A percentile compares a stretch with the other conserved stretches of the same genome.
Conservation (phyloP, 2,113 vertebrate genomes). For the Cranoglanis bouderius region DNA sequence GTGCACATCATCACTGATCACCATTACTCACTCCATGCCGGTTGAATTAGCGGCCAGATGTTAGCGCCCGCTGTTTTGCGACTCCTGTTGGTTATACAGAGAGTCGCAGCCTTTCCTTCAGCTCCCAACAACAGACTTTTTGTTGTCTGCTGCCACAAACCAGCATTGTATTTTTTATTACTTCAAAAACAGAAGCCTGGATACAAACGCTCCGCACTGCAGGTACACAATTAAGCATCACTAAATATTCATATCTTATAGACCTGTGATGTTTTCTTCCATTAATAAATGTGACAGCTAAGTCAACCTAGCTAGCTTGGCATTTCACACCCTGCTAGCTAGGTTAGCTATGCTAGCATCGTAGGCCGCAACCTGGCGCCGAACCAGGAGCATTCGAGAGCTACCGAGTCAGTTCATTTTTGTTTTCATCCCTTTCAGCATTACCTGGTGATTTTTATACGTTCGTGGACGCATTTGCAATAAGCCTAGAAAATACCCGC, state of each 20-base stretch:
- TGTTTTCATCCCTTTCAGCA: neutral
- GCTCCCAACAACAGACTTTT: conserved; percentile 51
- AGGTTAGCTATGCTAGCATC: neutral
- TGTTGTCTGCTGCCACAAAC: conserved; percentile 52
- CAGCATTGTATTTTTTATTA: conserved; percentile 9
- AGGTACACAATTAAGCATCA: conserved; percentile 47
- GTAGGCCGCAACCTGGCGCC: conserved; percentile 57
- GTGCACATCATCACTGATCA: neutral
- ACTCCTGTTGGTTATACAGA: conserved; percentile 56
- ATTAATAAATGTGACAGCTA: neutral
- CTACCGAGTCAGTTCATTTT: neutral
- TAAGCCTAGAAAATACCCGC: no score
- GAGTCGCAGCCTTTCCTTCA: conserved; percentile 52
- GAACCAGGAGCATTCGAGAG: conserved; percentile 49
- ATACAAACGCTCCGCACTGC: conserved; percentile 42
- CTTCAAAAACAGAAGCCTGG: conserved; percentile 33
- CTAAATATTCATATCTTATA: neutral
- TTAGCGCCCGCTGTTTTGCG: no score
- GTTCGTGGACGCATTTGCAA: neutral
- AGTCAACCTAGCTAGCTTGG: neutral
- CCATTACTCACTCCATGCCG: conserved; percentile 20
- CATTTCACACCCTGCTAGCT: conserved; percentile 15
- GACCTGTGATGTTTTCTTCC: neutral
- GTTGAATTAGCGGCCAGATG: neutral
- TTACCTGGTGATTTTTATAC: neutral